phyloP scores from a whole-genome alignment of 1,140 invertebrate species.

The Diorhabda elongata region DNA sequence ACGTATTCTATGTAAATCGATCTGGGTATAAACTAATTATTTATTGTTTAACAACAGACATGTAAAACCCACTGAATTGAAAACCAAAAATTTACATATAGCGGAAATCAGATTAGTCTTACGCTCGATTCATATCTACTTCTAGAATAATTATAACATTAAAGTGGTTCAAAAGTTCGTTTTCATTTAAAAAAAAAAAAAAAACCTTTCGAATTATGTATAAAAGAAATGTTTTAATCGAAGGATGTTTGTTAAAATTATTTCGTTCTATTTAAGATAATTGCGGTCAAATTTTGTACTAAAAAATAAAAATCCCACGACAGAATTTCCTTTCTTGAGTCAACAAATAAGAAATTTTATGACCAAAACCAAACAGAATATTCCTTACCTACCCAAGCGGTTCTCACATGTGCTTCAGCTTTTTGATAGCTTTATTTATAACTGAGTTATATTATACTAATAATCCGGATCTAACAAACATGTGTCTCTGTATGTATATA shows the following conservation, averaged over 20 bases:
- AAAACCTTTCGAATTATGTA: background rate
- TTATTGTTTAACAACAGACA: no score
- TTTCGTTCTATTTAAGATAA: no score
- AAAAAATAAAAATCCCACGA: no score
- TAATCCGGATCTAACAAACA: slow-evolving; percentile 21
- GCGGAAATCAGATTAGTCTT: no score
- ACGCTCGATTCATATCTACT: no score
- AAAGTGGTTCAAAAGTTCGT: background rate
- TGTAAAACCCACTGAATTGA: no score
- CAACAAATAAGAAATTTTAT: slow-evolving; percentile 21
- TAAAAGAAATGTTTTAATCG: no score
- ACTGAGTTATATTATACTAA: slow-evolving; percentile 22
- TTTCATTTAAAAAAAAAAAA: background rate
- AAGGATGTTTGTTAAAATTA: no score
- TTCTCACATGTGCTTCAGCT: slow-evolving; percentile 16
- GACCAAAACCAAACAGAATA: slow-evolving; percentile 14
- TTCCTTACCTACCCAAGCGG: slow-evolving; percentile 11
- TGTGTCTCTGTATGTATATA: slow-evolving; percentile 10
- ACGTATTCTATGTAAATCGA: no score
- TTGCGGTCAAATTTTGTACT: no score
- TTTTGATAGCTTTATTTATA: slow-evolving; percentile 23
- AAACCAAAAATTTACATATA: no score
- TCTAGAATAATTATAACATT: background rate
- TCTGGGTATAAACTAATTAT: no score
- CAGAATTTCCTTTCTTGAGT: slow-evolving; percentile 1